These are phyloP conservation scores for Drosophila littoralis DNA, from an alignment of 1,140 invertebrate species.

Conservation along the genomic window DNA sequence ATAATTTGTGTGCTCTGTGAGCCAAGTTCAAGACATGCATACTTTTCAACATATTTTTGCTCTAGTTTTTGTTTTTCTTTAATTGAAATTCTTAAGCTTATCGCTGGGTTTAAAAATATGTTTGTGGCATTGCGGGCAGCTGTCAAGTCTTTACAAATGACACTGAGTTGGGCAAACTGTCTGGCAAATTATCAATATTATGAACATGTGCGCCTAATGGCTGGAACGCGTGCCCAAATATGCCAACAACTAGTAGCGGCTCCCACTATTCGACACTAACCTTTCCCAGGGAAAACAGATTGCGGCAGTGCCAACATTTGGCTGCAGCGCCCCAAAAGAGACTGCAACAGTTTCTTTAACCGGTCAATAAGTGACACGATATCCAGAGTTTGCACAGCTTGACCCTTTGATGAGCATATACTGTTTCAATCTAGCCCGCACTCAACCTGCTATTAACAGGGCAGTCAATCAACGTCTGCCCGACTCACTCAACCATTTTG, in stretches of 20 bases:
- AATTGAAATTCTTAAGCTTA: constrained; percentile 34
- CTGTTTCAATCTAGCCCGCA: neutral
- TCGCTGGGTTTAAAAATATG: neutral
- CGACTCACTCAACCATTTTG: neutral
- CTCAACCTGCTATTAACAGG: constrained; percentile 11
- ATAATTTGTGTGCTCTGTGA: neutral
- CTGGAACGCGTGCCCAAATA: constrained; percentile 15
- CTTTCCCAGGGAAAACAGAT: constrained; percentile 15
- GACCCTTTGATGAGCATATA: neutral
- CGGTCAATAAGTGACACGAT: neutral
- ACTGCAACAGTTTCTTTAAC: neutral
- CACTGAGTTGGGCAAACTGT: constrained; percentile 3
- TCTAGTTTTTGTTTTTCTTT: neutral
- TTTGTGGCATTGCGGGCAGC: constrained; percentile 6
- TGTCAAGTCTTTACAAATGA: constrained; percentile 28
- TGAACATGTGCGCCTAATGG: constrained; percentile 35
- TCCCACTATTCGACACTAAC: neutral
- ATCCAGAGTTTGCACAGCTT: neutral
- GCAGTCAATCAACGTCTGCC: constrained; percentile 20
- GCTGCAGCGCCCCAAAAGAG: neutral
- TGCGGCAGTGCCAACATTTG: neutral
- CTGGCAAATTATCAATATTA: constrained; percentile 43
- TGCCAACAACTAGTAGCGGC: constrained; percentile 17
- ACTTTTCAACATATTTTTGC: neutral
- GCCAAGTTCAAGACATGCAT: neutral